Base-by-base conservation (phyloP, 2,797 vertebrate species). In the Gymnoscopelus microlampas region DNA sequence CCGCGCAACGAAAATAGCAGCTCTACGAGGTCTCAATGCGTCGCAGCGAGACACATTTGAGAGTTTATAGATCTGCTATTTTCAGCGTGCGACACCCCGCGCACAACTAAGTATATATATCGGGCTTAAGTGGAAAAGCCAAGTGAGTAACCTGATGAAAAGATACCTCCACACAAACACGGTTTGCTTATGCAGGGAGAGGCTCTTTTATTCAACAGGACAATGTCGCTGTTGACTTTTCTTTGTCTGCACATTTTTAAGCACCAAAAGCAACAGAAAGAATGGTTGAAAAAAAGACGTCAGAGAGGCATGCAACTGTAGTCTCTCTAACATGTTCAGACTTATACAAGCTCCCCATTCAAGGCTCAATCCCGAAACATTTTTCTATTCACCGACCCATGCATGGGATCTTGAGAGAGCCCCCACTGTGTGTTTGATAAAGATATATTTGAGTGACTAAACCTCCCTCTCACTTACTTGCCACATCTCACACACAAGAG, bases 211-310 rank as follows among this genome's bases (percentile, higher is more conserved):
- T 92, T 82, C 87, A 3, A 49, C 39, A 12, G 76, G 81, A 94
- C 92, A 93, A 93, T 91, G 87, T 86, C 82, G 81, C 78, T 93
- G 91, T 93, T 94, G 91, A 94, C 93, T 90, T 90, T 90, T 86
- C 91, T 89, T 93, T 93, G 91, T 92, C 89, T 88, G 86, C 78
- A 78, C 74, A 87, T 90, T 91, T 78, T 92, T 85, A 89, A 90
- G 86, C 85, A 88, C 80, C 80, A 80, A 92, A 88, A 89, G 81
- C 83, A 82, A 77, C 80, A 90, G 84, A 87, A 87, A 87, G 80
- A 84, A 77, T 53, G 66, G 71, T 19, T 62, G 26, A 70, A 62
- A 63, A 59, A 68, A 67, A 80, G 76, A 70, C 85, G 76, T 63
- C 81, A 77, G 84, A 74, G 69, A 87, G 76, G 86, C 86, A 87